Base-by-base conservation (phyloP, 1,140 invertebrate species). In the Drosophila willistoni region DNA sequence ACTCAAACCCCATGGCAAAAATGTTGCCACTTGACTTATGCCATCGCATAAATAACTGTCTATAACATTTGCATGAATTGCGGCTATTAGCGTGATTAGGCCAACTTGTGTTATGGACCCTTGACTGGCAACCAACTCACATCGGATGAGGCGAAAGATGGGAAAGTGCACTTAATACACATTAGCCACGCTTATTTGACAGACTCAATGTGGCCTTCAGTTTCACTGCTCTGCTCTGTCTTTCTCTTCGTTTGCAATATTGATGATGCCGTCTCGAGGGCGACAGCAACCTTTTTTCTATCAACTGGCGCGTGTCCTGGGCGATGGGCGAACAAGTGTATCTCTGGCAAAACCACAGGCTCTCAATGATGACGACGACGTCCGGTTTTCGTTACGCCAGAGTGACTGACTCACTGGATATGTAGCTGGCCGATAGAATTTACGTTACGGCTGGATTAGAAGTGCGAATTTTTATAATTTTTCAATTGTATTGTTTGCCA, bases 391-490 rank as follows among this genome's bases (percentile, higher is more conserved):
- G 80, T 71, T 79, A 60, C 69, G 80, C 67, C 56, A 66, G n/a
- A 51, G 17, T 22, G 44, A 51, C 44, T 51, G 44, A 51, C 9
- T 19, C 17, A 12, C 36, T 39, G 36, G 36, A 39, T 39, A 5
- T 12, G 57, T 68, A 61, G 62, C 29, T 64, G 75, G 41, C 63
- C 25, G 39, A 51, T 44, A 63, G 57, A 59, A 41, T 73, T 75
- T 77, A 70, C 75, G 71, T 64, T 73, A 74, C 63, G 64, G 7
- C 54, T 70, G 71, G 59, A 76, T 75, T 63, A 57, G 64, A 71
- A 89, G 84, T 89, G 84, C 84, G 80, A 89, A 84, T 89, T 89
- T 89, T 89, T 83, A 87, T 84, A 90, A 87, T 89, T 89, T 87
- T 89, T 89, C 84, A 89, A 89, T 89, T 89, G 84, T 81, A 79